Base-by-base conservation (phyloP, 2,113 vertebrate genomes). In the Stigmatopora argus region DNA sequence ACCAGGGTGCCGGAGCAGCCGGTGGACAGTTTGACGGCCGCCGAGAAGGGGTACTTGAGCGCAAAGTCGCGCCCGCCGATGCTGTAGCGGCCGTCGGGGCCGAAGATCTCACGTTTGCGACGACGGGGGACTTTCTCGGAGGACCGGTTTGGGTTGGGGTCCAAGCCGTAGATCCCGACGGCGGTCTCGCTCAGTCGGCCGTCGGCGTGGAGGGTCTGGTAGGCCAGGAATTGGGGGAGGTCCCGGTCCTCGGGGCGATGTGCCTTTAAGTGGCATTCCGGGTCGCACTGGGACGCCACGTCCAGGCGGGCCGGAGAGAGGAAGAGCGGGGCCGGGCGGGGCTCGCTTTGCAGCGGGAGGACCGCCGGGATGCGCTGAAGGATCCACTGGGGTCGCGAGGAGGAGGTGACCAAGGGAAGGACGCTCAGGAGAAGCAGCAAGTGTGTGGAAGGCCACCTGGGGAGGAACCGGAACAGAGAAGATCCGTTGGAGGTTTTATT, bases 1-100 rank as follows among this genome's bases (percentile, higher is more conserved):
- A 99, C 96, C 56, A 99, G 75, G 0, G 95, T 96, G 14, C 96
- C 96, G 0, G 96, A 96, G 78, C 96, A 99, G 23, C 96, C 96
- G 0, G 96, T 99, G 18, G 96, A 99, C 23, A 98, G 85, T 87
- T 99, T 98, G 72, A 99, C 96, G 0, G 96, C 95, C 0, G 94
- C 94, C 0, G 96, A 97, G 78, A 99, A 99, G 0, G 96, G 96
- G 76, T 94, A 99, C 70, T 94, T 94, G 46, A 96, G 83, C 75
- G 98, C 89, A 84, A 93, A 95, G 87, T 94, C 88, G 73, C 93
- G 95, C 19, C 94, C 95, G 11, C 93, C 93, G 48, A 99, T 97
- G 84, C 92, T 98, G 69, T 98, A 99, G 59, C 96, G 93, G 9
- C 92, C 92, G 68, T 99, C 96, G 0, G 94, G 93, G 52, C 95